Base-by-base conservation (phyloP, 1,140 invertebrate species). In the Drosophila arizonae region DNA sequence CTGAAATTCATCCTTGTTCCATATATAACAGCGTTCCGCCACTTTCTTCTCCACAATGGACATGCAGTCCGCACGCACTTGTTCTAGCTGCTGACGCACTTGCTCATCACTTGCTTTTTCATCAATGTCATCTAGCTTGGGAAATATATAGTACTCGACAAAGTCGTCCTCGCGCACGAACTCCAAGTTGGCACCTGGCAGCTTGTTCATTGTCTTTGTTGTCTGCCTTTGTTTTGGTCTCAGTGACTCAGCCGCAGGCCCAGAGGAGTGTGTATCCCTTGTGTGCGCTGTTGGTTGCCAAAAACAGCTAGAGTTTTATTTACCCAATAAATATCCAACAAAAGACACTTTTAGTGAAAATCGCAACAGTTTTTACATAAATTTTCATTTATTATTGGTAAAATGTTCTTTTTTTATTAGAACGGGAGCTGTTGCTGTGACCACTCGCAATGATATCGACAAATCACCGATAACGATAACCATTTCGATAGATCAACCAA, bases 71-170 rank as follows among this genome's bases (percentile, higher is more conserved):
- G 77, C 57, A 61, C 92, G 92, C 52, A 93, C 56, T 30, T 89
- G 64, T 6, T 92, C 77, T 79, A 93, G 90, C 36, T 86, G 52
- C 43, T 72, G 61, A 60, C 77, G 91, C 68, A 75, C 74, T 46
- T 75, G 77, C 0, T 58, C 26, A 13, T 71, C 67, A 26, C n/a
- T 71, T 62, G 28, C 77, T 72, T 6, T 81, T 6, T 80, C 26
- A 2, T 46, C 11, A 0, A 11, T 68, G 17, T 77, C 76, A 9
- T 66, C 15, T 30, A 85, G 81, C 58, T 93, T 91, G 13, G 94
- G 94, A 89, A 95, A 96, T 36, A 96, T 74, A 77, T 93, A 96
- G 91, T 95, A 95, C 88, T 96, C 95, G 11, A 96, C 92, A 61
- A 93, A 94, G 90, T 96, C 95, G 57, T 96, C 95, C 71, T 94